Percentiles rank a stretch among this genome's conserved stretches.
phyloP scores from a whole-genome alignment of 64 coral and sea anemone species.

The Trachythela sp. region DNA sequence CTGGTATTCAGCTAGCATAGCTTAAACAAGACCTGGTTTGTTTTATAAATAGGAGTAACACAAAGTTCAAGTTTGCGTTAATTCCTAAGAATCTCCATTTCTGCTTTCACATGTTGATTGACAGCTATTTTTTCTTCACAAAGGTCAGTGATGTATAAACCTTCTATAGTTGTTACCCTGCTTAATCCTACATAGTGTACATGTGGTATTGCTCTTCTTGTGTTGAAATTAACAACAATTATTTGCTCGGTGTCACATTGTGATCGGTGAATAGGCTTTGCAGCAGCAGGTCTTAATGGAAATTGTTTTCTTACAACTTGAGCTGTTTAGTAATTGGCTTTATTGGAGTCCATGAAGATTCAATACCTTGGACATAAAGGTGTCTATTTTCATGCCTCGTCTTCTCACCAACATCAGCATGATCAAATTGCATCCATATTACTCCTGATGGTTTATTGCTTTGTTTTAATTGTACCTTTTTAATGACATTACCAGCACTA shows the following conservation, averaged over 20 bases:
- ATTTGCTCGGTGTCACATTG: neutral
- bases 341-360: neutral
- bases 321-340: neutral
- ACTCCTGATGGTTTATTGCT: neutral
- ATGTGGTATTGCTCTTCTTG: neutral
- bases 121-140: conserved; percentile 35
- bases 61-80: neutral
- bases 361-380: neutral
- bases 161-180: neutral
- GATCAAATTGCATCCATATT: neutral
- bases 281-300: neutral
- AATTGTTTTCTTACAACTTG: neutral
- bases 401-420: neutral
- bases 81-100: conserved; percentile 17
- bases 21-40: conserved; percentile 7
- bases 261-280: no score
- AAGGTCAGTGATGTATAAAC: conserved; percentile 28
- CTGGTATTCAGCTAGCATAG: neutral
- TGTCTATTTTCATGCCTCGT: neutral
- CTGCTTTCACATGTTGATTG: conserved; percentile 4
- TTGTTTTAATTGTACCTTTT: neutral
- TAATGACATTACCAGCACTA: neutral
- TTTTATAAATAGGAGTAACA: neutral
- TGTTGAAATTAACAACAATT: neutral
- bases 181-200: neutral